Evolutionary conservation across 2,888 invertebrate genomes (phyloP), one percentile per base, ranked within the genome.

Genomic region (Sphaerophoria taeniata): DNA sequence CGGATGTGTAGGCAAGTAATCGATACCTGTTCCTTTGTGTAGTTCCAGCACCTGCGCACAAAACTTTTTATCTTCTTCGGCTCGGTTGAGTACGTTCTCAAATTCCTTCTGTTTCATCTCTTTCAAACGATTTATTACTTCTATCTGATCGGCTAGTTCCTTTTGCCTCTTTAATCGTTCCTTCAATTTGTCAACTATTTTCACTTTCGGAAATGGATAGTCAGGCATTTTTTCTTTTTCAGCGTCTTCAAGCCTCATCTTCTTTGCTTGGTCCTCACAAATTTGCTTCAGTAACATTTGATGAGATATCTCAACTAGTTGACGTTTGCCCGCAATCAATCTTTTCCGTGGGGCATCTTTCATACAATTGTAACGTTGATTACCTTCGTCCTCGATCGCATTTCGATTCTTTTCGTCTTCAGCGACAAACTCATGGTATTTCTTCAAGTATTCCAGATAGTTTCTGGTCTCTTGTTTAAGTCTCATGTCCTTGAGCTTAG

Each of bases 1-100:
- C 3, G 91, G 89, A 88, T 91, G 91, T 3, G 89, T 88, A 0
- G 88, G 72, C 60, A 91, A 84, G 65, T 89, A 91, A 51, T 91
- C 91, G 4, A 87, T 79, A 16, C 89, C 88, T 3, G 88, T 88
- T 0, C 43, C 14, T 73, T 90, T 87, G 31, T 88, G 89, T 47
- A 89, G 87, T 4, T 88, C 85, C 5, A 90, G 88, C 3, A 91
- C 39, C 67, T 89, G 49, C 0, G 86, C 79, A 71, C 91, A 91
- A 6, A 88, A 87, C 14, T 87, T 72, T 0, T 89, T 87, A 87
- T 91, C 90, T 24, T 89, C 87, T 4, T 88, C 74, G 0, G 91
- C 90, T 2, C 88, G 89, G 31, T 88, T 51, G 0, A 91, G 76
- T 3, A 87, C 87, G 0, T 71, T 47, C n/a, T 89, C 88, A 16